Evolutionary conservation across 2,888 invertebrate genomes (phyloP), one percentile per base, ranked within the genome.

Genomic region (Anaspis maculata): DNA sequence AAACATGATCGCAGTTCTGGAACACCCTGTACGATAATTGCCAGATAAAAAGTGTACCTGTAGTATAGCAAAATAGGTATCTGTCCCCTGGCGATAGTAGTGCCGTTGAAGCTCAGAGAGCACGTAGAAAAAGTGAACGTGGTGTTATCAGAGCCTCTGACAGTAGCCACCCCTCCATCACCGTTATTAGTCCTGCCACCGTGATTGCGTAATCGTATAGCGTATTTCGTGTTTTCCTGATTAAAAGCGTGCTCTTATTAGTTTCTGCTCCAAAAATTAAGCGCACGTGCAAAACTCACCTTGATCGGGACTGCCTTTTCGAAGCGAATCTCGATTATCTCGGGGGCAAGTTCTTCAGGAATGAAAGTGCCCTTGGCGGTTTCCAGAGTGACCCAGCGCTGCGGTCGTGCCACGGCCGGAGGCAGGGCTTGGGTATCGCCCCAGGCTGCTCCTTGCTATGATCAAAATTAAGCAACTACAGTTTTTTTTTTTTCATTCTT

Each of bases 61-160:
- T 78, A 90, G 59, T 96, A 97, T 10, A 96, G 71, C 27, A 97
- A 75, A 54, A 86, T 83, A 0, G 97, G 96, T 54, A 97, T 80
- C 69, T 97, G 97, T 6, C 97, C 97, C 32, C 96, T 74, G 0
- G 87, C 84, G 42, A 92, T 79, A 4, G 91, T 94, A 1, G 96
- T 96, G n/a, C 96, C 96, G 61, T 96, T 95, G 60, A 88, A 89
- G 62, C 94, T 94, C 25, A 95, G 71, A 7, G 92, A 87, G 62
- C 92, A 94, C 1, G 91, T 84, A 15, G 84, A 81, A 62, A 90
- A 96, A 27, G 83, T 79, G 64, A 96, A 95, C 2, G 79, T 82
- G 3, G 89, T 87, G 26, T 92, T 92, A 64, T 96, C 95, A 0
- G 90, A 87, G 4, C 95, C 94, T 54, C 88, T 86, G 6, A 96